Evolutionary conservation across 2,888 invertebrate species (phyloP), one percentile per base, ranked within the genome.

Genomic region (Pecten maximus): DNA sequence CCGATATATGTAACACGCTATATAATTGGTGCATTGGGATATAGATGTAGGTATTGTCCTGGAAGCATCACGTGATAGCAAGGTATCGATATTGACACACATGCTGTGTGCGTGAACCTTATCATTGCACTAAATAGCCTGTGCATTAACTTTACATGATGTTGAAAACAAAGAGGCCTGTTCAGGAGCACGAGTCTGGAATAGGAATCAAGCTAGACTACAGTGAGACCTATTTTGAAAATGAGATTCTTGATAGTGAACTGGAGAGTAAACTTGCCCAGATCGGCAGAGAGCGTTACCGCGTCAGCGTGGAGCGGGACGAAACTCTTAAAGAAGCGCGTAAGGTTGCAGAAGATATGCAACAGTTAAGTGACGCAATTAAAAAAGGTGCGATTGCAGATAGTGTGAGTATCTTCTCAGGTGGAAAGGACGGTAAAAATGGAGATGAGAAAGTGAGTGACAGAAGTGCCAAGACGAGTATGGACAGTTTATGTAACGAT

Each of bases 201-300:
- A 74, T 74, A 28, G 74, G 74, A 15, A 74, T 74, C 28, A 74
- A 74, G 15, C 23, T 93, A 60, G 94, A 94, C 88, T 93, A 93
- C 90, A 94, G 94, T 87, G 88, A 91, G 88, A 92, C 91, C 39
- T 93, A 93, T 54, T 89, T 92, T 4, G 93, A 94, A 19, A 94
- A 94, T 87, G 92, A 93, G 16, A 90, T 89, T 23, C 90, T 94
- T 15, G 92, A 91, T 15, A 44, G 44, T 40, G 90, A 92, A 28
- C 88, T 94, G 15, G 93, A 93, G 40, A 90, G 91, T 40, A 92
- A 91, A 50, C 90, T 90, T 86, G 88, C 88, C 23, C 87, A 88
- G 28, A 88, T 94, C 15, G 91, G 91, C 23, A 91, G 91, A 19
- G 90, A 92, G 54, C 89, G 92, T n/a, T 92, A 89, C 28, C 89